Evolutionary conservation across 2,113 vertebrate species (phyloP).

Genomic region (Petrocephalus zakoni): DNA sequence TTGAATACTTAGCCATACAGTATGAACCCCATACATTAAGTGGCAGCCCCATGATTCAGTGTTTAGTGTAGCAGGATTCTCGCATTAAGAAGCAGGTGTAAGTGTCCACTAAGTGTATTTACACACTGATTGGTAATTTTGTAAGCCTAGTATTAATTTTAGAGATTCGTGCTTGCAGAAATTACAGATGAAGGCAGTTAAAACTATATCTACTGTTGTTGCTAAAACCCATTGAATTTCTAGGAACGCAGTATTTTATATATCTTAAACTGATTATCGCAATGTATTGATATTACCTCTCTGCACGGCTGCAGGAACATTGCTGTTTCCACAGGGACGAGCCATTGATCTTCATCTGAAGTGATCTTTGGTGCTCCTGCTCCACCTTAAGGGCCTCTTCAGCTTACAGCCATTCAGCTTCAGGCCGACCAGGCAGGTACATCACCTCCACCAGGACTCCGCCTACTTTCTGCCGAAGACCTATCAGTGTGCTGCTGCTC

Average conservation of each 20-base stretch:
- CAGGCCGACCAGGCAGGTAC: slow-evolving; percentile 70
- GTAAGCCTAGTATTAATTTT: neutral
- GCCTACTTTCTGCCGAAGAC: slow-evolving; percentile 63
- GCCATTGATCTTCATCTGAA: slow-evolving; percentile 58
- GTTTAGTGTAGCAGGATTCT: neutral
- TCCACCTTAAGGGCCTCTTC: slow-evolving; percentile 65
- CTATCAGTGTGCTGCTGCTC: slow-evolving; percentile 34
- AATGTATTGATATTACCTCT: slow-evolving; percentile 53
- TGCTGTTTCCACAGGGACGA: slow-evolving; percentile 68
- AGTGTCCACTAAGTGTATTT: neutral
- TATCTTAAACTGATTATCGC: neutral
- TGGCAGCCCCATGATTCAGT: neutral
- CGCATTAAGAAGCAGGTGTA: neutral
- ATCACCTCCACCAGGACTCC: slow-evolving; percentile 66
- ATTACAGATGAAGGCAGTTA: neutral
- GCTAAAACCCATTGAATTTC: neutral
- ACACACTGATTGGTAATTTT: neutral
- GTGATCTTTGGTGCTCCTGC: slow-evolving; percentile 49
- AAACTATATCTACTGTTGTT: neutral
- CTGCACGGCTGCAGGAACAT: slow-evolving; percentile 62
- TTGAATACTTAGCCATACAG: neutral
- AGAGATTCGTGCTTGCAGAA: neutral
- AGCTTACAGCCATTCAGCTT: slow-evolving; percentile 68
- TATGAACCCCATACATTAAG: no score
- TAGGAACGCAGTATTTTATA: neutral